Conservation (phyloP, 2,797 vertebrate genomes). For the Echiichthys vipera region DNA sequence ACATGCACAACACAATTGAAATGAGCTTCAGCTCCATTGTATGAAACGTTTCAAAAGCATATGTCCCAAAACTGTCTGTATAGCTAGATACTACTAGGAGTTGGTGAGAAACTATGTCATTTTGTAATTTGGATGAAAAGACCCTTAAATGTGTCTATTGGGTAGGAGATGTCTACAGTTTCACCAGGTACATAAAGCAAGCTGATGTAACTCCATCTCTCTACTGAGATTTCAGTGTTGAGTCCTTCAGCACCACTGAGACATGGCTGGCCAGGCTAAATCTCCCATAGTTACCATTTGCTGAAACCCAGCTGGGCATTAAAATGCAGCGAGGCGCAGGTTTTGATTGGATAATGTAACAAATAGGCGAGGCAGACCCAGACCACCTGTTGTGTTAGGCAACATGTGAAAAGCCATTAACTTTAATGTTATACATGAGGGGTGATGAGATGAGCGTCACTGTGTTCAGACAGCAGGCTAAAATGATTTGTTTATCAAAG, state of each 20-base stretch:
- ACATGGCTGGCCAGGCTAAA: background rate
- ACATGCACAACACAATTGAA: background rate
- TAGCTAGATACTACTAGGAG: background rate
- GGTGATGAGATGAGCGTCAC: slow-evolving; percentile 23
- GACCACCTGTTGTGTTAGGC: slow-evolving; percentile 12
- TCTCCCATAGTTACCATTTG: slow-evolving; percentile 20
- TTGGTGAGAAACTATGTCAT: background rate
- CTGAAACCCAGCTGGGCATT: slow-evolving; percentile 23
- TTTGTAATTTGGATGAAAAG: background rate
- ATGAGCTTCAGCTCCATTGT: background rate
- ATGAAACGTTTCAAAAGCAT: background rate
- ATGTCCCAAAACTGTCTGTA: no score
- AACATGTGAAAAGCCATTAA: slow-evolving; percentile 28
- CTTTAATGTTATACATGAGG: slow-evolving; percentile 16
- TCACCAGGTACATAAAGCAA: background rate
- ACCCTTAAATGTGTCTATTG: no score
- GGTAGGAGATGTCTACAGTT: background rate
- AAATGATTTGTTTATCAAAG: slow-evolving; percentile 25
- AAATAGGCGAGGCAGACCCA: background rate
- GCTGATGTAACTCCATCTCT: background rate
- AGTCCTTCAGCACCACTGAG: background rate
- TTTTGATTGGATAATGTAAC: slow-evolving; percentile 21
- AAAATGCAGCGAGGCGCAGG: slow-evolving; percentile 7
- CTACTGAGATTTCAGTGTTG: background rate
- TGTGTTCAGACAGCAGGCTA: slow-evolving; percentile 16